A percentile compares a stretch with the other conserved stretches of the same genome.
Conservation (phyloP, 2,797 vertebrate genomes). For the Perodicticus potto region DNA sequence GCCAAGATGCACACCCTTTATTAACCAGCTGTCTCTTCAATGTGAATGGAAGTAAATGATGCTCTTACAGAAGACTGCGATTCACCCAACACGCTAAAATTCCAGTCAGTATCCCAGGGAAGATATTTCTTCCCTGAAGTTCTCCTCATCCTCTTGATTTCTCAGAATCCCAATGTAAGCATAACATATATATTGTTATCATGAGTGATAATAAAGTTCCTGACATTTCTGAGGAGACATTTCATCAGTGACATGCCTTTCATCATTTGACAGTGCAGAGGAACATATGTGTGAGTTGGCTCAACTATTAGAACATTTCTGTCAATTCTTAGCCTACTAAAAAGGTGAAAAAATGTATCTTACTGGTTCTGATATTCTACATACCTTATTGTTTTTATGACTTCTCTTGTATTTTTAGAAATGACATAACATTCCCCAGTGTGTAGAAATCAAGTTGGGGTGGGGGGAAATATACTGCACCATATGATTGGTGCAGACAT, state of each 20-base stretch:
- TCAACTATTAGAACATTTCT: neutral
- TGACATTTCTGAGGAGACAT: neutral
- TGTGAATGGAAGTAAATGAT: neutral
- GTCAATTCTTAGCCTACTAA: neutral
- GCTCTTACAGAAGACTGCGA: neutral
- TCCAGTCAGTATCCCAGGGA: neutral
- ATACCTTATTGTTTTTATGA: neutral
- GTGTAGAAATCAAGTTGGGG: neutral
- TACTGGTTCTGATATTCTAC: neutral
- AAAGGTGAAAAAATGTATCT: neutral
- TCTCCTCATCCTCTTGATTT: neutral
- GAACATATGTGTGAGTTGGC: neutral
- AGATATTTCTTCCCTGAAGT: neutral
- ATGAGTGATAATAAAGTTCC: neutral
- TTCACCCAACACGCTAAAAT: neutral
- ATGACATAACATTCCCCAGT: neutral
- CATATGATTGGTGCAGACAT: neutral
- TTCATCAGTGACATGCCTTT: neutral
- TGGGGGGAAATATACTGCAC: neutral
- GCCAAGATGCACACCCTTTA: neutral
- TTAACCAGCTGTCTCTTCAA: neutral
- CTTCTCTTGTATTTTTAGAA: neutral
- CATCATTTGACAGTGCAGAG: too few species aligned
- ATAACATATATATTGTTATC: neutral
- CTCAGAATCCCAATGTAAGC: neutral